Evolutionary conservation across 2,888 invertebrate genomes (phyloP), one percentile per base, ranked within the genome.

Genomic region (Liodrosophila aerea): DNA sequence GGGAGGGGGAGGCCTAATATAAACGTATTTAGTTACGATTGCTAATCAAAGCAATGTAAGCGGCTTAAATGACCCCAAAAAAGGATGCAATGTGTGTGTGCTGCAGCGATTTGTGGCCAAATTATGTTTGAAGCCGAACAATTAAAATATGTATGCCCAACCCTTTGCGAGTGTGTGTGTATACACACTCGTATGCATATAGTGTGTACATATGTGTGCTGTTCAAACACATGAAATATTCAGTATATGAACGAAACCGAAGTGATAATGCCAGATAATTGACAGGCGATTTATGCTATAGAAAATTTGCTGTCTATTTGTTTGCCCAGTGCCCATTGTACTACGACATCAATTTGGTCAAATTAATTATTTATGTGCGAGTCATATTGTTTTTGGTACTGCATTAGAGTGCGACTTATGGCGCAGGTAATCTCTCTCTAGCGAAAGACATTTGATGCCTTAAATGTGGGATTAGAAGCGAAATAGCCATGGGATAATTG

Each of bases 201-300:
- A 4, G 22, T 22, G 3, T 22, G 5, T 22, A 22, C 22, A 22
- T 22, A 22, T 22, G 5, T 50, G 18, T 41, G 31, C 4, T 22
- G 15, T 33, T 1, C 27, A 15, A 29, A n/a, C 9, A 39, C 49
- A 64, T 81, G 39, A 59, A 73, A 77, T 64, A 73, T 76, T 64
- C 57, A 84, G 68, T 52, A 52, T 51, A 59, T 66, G 54, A 78
- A 53, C 50, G 50, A 63, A 44, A 22, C 2, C 22, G 37, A 49
- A 39, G 65, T 40, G 71, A 78, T 84, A 86, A 78, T 86, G 57
- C 85, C 70, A 53, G 52, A 69, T 80, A 80, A 86, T 80, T 80
- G 78, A 86, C 78, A 76, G 60, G 54, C 73, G 81, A 80, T 84
- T 84, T 83, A 80, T 76, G 84, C n/a, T n/a, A n/a, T n/a, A 56